Base-by-base conservation (phyloP, 2,113 vertebrate genomes). In the Tetrax tetrax region DNA sequence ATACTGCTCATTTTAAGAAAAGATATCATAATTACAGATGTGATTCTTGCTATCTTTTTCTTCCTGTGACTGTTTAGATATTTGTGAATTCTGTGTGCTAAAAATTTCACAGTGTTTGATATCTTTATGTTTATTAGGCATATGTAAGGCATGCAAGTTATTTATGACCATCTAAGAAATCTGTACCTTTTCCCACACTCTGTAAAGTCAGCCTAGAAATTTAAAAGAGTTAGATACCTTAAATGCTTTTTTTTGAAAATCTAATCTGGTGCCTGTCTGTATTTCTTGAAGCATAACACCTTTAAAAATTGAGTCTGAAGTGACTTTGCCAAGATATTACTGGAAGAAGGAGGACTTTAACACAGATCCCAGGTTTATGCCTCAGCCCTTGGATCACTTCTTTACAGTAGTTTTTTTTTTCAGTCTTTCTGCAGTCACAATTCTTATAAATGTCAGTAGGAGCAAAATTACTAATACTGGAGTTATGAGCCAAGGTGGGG, bases 401-500 rank as follows among this genome's bases (percentile, higher is more conserved):
- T 92, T 86, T 66, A 59, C 66, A 61, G 33, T 43, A 65, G 8
- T 38, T 68, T 63, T 51, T 38, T 38, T 54, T 83, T 89, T 54
- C 48, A 57, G 27, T 61, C 27, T 68, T 94, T 90, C 57, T 78
- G 29, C 4, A 6, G 45, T 91, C 77, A 79, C 71, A 90, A 64
- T 74, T 93, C 72, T 94, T 94, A 60, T 65, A 87, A 81, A 78
- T 65, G 60, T 84, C 86, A 87, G 37, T 84, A 48, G 69, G 31
- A 93, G 50, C 64, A 95, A 89, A 97, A 94, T 89, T 95, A 89
- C 90, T 92, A 82, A 66, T 84, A 63, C 14, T 94, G 48, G 69
- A 94, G 38, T 92, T 95, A 91, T 2, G 22, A 96, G 65, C 65
- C 77, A 87, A 76, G 41, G 56, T 33, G 47, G 20, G 56, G 37